Percentiles rank a stretch among this genome's conserved stretches.
These are phyloP conservation scores for Bradypus variegatus DNA, from an alignment of 2,797 vertebrate genomes.

Conservation along the genomic window DNA sequence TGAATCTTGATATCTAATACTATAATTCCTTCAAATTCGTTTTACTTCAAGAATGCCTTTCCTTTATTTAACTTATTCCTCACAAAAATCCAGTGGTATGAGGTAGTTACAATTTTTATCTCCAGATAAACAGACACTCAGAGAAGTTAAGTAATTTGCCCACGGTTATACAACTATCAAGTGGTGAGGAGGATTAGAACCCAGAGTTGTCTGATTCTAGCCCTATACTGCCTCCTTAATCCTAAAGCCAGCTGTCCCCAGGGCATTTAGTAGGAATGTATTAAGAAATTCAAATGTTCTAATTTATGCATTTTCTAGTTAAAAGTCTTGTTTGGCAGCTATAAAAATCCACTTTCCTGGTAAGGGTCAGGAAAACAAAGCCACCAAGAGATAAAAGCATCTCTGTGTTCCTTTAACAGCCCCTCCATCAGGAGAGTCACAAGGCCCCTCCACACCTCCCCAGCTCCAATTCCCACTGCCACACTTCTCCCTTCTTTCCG, in stretches of 20 bases:
- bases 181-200: neutral
- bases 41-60: conserved; percentile 5
- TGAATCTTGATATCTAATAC: neutral
- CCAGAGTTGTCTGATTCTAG: neutral
- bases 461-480: neutral
- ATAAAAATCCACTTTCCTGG: neutral
- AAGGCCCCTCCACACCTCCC: neutral
- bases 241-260: neutral
- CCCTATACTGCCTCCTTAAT: neutral
- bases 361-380: conserved; percentile 4
- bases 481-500: neutral
- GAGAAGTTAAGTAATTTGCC: neutral
- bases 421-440: rapidly evolving
- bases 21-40: neutral
- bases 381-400: neutral
- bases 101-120: neutral
- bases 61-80: neutral
- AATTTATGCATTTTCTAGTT: neutral
- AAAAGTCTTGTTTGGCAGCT: conserved; percentile 25
- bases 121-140: neutral
- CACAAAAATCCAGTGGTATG: neutral
- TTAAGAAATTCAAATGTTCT: neutral
- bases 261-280: no score
- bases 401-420: neutral
- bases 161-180: neutral